Percentiles rank a stretch among this genome's conserved stretches.
Conservation (phyloP, 2,888 invertebrate genomes). For the Melitaea athalia region DNA sequence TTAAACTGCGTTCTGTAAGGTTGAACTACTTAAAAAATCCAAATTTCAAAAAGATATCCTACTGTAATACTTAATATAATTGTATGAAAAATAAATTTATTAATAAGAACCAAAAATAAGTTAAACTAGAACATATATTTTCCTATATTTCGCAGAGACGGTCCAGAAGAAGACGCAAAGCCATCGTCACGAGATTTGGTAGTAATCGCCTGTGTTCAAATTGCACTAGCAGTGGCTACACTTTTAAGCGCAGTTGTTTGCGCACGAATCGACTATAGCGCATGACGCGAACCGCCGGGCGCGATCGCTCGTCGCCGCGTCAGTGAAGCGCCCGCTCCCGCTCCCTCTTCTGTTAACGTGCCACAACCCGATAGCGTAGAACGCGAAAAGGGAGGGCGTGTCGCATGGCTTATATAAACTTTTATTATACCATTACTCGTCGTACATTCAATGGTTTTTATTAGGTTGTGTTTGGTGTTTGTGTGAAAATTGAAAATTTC, state of each 20-base stretch:
- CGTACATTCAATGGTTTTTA: constrained; percentile 32
- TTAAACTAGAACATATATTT: background rate
- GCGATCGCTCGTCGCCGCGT: constrained; percentile 67
- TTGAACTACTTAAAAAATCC: no score
- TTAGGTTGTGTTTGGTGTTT: constrained; percentile 19
- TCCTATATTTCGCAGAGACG: constrained; percentile 58
- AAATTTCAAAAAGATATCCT: no score
- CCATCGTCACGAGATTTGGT: constrained; percentile 71
- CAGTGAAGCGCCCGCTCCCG: constrained; percentile 62
- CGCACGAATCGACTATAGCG: constrained; percentile 78
- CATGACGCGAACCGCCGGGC: constrained; percentile 74
- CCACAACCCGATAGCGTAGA: constrained; percentile 58
- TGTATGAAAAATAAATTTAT: background rate
- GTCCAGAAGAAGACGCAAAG: constrained; percentile 65
- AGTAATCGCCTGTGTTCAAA: constrained; percentile 78
- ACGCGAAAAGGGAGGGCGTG: constrained; percentile 76
- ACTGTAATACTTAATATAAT: no score
- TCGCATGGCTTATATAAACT: constrained; percentile 83
- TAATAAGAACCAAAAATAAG: background rate
- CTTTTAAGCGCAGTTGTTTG: constrained; percentile 78
- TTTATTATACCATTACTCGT: constrained; percentile 24
- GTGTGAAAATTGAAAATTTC: constrained; percentile 27
- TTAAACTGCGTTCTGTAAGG: no score
- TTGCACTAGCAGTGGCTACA: constrained; percentile 74
- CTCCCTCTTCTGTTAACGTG: constrained; percentile 53